Evolutionary conservation across 2,888 invertebrate genomes (phyloP).

Genomic region (Dryococelus australis): DNA sequence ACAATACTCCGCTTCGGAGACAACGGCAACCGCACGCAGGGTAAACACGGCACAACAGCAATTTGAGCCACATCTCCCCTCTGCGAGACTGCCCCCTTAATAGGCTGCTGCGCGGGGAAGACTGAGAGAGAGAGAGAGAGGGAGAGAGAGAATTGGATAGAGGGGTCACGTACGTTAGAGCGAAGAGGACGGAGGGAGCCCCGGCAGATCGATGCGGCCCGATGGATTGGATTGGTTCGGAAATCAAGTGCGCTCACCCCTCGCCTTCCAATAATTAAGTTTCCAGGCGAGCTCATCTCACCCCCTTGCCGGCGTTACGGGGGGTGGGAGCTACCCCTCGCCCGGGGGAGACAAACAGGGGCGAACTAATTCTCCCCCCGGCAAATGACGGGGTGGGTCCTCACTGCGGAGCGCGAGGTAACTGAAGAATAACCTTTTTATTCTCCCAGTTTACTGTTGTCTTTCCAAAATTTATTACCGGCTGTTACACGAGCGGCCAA

Average conservation of each 20-base stretch:
- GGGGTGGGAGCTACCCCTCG: constrained; percentile 11
- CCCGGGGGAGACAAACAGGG: constrained; percentile 1
- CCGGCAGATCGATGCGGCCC: constrained; percentile 34
- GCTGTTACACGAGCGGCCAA: constrained; percentile 1
- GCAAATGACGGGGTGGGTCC: constrained; percentile 23
- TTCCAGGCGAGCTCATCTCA: constrained; percentile 40
- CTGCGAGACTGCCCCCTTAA: neutral
- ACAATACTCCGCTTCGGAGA: no score
- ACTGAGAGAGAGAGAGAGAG: neutral
- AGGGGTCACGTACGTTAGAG: neutral
- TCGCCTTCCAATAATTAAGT: constrained; percentile 45
- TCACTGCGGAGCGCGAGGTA: neutral
- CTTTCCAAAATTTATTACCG: constrained; percentile 10
- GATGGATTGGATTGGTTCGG: constrained; percentile 45
- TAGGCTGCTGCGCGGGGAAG: neutral
- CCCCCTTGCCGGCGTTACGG: neutral
- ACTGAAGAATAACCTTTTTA: neutral
- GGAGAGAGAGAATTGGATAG: neutral
- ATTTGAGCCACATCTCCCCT: neutral
- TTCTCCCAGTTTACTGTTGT: constrained; percentile 8
- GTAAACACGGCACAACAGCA: neutral
- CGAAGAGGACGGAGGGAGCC: neutral
- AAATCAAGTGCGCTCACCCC: constrained; percentile 41
- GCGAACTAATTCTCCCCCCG: constrained; percentile 12
- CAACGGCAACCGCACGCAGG: neutral